Base-by-base conservation (phyloP, 2,888 invertebrate genomes). In the Eubasilissa splendida region DNA sequence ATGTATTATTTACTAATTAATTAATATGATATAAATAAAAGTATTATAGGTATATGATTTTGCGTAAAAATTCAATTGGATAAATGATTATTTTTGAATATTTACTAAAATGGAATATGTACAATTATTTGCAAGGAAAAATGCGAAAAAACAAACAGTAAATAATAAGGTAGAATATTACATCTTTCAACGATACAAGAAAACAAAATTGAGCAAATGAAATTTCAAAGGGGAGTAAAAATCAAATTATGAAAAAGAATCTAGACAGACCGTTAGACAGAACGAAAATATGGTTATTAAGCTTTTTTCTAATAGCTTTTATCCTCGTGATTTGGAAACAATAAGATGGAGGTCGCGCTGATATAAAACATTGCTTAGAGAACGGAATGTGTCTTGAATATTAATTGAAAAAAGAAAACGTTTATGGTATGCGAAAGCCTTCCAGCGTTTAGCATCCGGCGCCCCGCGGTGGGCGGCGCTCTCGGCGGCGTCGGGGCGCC, bases 371-470 rank as follows among this genome's bases (percentile, higher is more conserved):
- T 63, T 58, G 53, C 76, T 76, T 63, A 22, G 76, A 75, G 54
- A 70, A 70, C 53, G 82, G 81, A 83, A 77, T 81, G 83, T 81
- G 83, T 77, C 73, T 80, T 81, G 83, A 83, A 83, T 83, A 83
- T 83, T 81, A 83, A 83, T 83, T 81, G 80, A 77, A 82, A 82
- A 82, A 80, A 80, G 65, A 70, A 76, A 70, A 66, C 77, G 68
- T 74, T 80, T 75, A 76, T 60, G 80, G 71, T 70, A 70, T 60
- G 77, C 31, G 80, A 80, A 68, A 66, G 77, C 73, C 75, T 68
- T 71, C 58, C 79, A 76, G 79, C 79, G 79, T 70, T 70, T 70
- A 70, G 53, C 63, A 76, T 76, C 59, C 76, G 63, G 63, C 76
- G 60, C 63, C 76, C 76, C 53, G 63, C 63, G 7, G 59, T 22